A percentile compares a stretch with the other conserved stretches of the same genome.
phyloP scores from a whole-genome alignment of 2,113 vertebrate species.

The Naja naja region DNA sequence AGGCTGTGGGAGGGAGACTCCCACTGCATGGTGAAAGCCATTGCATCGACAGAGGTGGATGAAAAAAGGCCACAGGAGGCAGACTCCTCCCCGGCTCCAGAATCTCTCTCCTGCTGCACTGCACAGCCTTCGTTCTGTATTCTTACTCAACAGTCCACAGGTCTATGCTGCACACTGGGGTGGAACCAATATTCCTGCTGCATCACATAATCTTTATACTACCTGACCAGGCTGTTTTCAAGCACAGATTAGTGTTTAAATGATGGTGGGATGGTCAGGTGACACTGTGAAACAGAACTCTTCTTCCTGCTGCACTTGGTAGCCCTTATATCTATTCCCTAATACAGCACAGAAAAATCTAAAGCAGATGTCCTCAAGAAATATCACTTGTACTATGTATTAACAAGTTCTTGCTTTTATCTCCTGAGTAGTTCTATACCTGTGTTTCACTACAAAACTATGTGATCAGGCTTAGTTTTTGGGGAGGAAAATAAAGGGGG shows the following conservation, averaged over 20 bases:
- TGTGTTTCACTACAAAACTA: too few relatives aligned
- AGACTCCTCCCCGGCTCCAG: background rate
- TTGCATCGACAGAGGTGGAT: background rate
- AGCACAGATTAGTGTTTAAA: background rate
- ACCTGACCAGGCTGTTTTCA: background rate
- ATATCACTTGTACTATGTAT: background rate
- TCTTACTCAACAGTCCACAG: background rate
- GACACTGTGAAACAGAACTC: background rate
- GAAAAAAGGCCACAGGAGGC: background rate
- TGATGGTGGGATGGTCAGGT: background rate
- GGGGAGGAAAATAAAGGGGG: too few relatives aligned
- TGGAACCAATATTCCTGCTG: background rate
- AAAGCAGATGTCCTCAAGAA: background rate
- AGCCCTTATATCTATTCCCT: background rate
- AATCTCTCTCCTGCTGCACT: background rate
- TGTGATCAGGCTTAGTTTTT: too few relatives aligned
- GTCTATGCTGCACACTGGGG: background rate
- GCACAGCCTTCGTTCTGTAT: background rate
- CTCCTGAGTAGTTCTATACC: too few relatives aligned
- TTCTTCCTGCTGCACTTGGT: background rate
- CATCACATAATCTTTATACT: background rate
- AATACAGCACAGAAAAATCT: background rate
- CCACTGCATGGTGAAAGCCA: background rate
- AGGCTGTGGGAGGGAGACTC: background rate
- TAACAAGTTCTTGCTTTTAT: too few relatives aligned